These are phyloP conservation scores for Aix galericulata DNA, from an alignment of 2,113 vertebrate species.

Conservation along the genomic window DNA sequence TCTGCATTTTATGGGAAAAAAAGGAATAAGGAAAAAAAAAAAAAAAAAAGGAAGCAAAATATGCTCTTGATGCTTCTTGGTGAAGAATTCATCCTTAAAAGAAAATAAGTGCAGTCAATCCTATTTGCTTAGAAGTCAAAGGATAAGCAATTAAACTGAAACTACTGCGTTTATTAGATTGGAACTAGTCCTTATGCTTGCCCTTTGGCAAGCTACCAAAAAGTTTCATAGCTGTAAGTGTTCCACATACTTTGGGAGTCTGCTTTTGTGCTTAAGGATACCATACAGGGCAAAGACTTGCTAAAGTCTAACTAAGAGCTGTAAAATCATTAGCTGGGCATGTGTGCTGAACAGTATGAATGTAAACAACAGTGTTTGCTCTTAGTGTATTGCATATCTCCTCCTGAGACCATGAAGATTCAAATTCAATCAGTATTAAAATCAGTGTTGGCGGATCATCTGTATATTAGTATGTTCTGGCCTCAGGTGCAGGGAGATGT, in stretches of 20 bases:
- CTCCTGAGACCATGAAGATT: neutral
- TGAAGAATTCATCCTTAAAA: neutral
- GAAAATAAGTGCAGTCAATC: neutral
- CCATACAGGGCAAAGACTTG: neutral
- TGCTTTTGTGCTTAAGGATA: neutral
- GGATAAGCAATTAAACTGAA: neutral
- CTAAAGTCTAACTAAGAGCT: neutral
- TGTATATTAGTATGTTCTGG: neutral
- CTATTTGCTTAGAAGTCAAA: neutral
- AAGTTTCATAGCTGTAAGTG: neutral
- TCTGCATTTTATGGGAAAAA: neutral
- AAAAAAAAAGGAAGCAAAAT: neutral
- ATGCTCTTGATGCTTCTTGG: neutral
- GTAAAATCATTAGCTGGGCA: neutral
- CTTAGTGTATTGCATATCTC: neutral
- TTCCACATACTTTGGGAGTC: neutral
- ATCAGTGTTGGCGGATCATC: neutral
- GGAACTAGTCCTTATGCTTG: neutral
- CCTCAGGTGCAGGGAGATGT: neutral
- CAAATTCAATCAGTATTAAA: neutral
- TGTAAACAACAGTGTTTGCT: neutral
- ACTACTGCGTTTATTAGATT: neutral
- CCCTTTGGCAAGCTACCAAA: neutral
- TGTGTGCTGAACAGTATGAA: fast-evolving
- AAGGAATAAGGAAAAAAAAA: too few species aligned